Percentiles rank a stretch among this genome's conserved stretches.
These are phyloP conservation scores for Abscondita cerata DNA, from an alignment of 2,888 invertebrate species.

Conservation along the genomic window DNA sequence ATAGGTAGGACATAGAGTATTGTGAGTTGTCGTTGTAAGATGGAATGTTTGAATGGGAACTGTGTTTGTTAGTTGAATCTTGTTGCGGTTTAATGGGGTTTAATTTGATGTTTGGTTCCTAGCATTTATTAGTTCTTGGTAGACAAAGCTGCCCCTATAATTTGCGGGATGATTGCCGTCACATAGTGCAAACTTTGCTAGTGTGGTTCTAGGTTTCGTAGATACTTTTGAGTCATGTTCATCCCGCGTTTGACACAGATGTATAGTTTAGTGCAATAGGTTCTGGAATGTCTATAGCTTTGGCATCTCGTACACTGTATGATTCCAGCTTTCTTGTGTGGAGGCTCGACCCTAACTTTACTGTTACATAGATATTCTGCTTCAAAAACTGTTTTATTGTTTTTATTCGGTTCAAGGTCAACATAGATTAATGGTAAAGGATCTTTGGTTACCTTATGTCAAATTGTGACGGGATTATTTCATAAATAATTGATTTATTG, in stretches of 20 bases:
- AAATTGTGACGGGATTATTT: too few species aligned
- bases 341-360: slow-evolving; percentile 13
- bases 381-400: slow-evolving; percentile 20
- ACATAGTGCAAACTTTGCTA: slow-evolving; percentile 10
- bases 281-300: slow-evolving; percentile 17
- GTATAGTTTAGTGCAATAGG: slow-evolving; percentile 14
- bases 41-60: not conserved
- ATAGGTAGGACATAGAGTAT: not conserved
- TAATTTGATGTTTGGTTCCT: not conserved
- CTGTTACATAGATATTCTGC: slow-evolving; percentile 3
- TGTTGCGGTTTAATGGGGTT: not conserved
- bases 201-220: not conserved
- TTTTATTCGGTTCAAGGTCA: slow-evolving; percentile 15
- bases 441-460: slow-evolving; percentile 14
- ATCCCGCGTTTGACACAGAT: slow-evolving; percentile 14
- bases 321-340: slow-evolving; percentile 6
- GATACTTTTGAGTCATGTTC: slow-evolving; percentile 12
- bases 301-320: slow-evolving; percentile 18
- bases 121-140: slow-evolving; percentile 1
- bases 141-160: slow-evolving; percentile 13
- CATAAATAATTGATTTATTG: too few species aligned
- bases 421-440: slow-evolving; percentile 11
- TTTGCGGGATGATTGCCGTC: slow-evolving; percentile 8
- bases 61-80: not conserved
- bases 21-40: not conserved